Base-by-base conservation (phyloP, 2,113 vertebrate genomes). In the Calyptomena viridis region DNA sequence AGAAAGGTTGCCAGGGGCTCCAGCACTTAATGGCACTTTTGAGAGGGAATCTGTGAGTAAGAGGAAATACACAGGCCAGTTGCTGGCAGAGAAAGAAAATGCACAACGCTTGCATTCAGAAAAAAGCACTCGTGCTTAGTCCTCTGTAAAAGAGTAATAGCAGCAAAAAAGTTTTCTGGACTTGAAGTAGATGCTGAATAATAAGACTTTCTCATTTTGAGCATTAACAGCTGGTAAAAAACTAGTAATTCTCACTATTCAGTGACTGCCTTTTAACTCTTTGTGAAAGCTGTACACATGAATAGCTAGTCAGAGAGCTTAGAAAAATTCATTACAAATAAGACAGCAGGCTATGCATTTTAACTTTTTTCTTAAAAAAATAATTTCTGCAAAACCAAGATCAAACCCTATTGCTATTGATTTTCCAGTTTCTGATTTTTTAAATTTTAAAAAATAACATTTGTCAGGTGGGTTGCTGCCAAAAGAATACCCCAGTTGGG, bases 1-100 rank as follows among this genome's bases (percentile, higher is more conserved):
- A 94, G 30, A 80, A 73, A 55, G 50, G 59, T 18, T 93, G 85
- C 88, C 95, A 96, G 53, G n/a, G 89, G 60, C 72, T 75, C 68
- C 90, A 88, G 77, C 75, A 78, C 33, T 93, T 80, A 47, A 67
- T 47, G 79, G 85, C 92, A 66, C 79, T 87, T 92, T 40, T 56
- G 84, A 92, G 68, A 88, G 28, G 85, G 93, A 97, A 81, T 63
- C 67, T 89, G 67, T 96, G 95, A 96, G 92, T 92, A 94, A 94
- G 76, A 93, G 64, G 76, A 81, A 92, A 68, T 66, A 56, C 30
- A 28, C 20, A n/a, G 27, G 76, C 86, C 90, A 89, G 9, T 2
- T 58, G 42, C 85, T 85, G 79, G 90, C 79, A 59, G 25, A 90
- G 72, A 18, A 67, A 49, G 52, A 59, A 91, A 93, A 90, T 37